These are phyloP conservation scores for Coptodon rendalli DNA, from an alignment of 2,113 vertebrate genomes.

Conservation along the genomic window DNA sequence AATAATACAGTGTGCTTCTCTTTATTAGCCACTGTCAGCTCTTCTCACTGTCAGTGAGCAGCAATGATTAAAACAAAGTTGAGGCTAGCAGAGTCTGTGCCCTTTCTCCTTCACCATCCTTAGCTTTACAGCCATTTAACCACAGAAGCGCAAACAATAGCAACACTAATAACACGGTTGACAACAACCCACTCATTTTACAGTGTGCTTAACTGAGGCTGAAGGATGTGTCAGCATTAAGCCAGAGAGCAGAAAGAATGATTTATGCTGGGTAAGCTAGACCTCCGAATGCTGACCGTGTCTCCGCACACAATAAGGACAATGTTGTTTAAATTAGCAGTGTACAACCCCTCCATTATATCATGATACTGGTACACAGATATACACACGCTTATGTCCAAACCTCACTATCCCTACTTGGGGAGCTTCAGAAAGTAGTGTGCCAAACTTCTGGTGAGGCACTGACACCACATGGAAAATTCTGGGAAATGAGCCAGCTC, in stretches of 20 bases:
- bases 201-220: conserved; percentile 16
- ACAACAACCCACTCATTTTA: conserved; percentile 27
- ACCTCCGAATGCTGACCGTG: conserved; percentile 48
- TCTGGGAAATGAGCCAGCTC: conserved; percentile 40
- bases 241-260: conserved; percentile 37
- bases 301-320: neutral
- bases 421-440: neutral
- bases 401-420: neutral
- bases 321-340: conserved; percentile 32
- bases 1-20: conserved; percentile 21
- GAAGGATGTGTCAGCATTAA: conserved; percentile 23
- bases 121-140: conserved; percentile 10
- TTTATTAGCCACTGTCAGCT: conserved; percentile 42
- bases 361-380: neutral
- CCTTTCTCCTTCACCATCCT: neutral
- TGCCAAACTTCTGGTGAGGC: conserved; percentile 10
- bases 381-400: neutral
- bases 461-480: conserved; percentile 27
- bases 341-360: neutral
- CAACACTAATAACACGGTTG: conserved; percentile 13
- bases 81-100: conserved; percentile 9
- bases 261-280: conserved; percentile 45
- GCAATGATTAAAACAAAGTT: neutral
- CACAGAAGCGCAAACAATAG: conserved; percentile 15
- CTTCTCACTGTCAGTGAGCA: conserved; percentile 25